Evolutionary conservation across 2,888 invertebrate species (phyloP), one percentile per base, ranked within the genome.

Genomic region (Maniola hyperantus): DNA sequence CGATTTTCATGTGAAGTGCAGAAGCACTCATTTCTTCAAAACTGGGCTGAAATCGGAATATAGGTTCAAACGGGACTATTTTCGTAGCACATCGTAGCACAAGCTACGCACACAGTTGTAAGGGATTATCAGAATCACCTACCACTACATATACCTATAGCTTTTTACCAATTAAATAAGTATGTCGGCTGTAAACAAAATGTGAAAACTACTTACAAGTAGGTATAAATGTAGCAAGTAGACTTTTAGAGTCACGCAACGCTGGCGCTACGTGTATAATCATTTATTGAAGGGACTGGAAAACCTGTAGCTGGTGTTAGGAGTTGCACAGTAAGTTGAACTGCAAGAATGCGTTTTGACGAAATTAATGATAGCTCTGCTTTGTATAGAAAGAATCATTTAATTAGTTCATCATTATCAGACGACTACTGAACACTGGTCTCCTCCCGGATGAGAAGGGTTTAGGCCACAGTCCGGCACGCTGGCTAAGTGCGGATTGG

Each of bases 171-270:
- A 54, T 33, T 33, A 33, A n/a, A 13, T 26, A 33, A n/a, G n/a
- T n/a, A n/a, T n/a, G n/a, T n/a, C n/a, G 5, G 5, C 5, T 39
- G 11, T 18, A 20, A 42, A 20, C 20, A 57, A 57, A 57, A 20
- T 57, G 18, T 54, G 55, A 10, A 54, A 55, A 55, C 6, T 39
- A 18, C 18, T 18, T 34, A 55, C 13, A 55, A 34, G 15, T 18
- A 36, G 20, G 57, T 57, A 42, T 11, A 6, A 39, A 69, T 6
- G 42, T 51, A 15, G 48, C 18, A 6, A 46, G 48, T 46, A n/a
- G 36, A 39, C 39, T 33, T 63, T 50, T 34, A 36, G 11, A 50
- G 66, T 64, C 64, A 66, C 63, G 68, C 66, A 66, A 66, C 54
- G 60, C 34, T 44, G 54, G 11, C 42, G 42, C 44, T 39, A 57